These are phyloP conservation scores for Buathra laborator DNA, from an alignment of 2,888 invertebrate species.

Conservation along the genomic window DNA sequence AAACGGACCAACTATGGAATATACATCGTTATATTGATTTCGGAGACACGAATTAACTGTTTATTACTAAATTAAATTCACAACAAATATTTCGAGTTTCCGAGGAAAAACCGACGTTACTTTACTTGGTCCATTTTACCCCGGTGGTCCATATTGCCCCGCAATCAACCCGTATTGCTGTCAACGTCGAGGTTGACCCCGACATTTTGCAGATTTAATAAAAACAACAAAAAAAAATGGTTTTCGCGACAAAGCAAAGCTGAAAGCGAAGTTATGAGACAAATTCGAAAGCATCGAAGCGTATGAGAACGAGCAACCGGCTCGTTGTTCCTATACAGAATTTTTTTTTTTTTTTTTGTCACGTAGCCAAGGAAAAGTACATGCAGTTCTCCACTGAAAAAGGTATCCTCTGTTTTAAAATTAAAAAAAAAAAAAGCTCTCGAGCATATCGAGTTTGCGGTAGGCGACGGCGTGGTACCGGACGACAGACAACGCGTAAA, in stretches of 20 bases:
- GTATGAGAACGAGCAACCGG: not conserved
- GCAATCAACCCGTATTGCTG: no score
- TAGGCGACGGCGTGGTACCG: slow-evolving; percentile 39
- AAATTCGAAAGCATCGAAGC: not conserved
- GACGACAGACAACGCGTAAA: slow-evolving; percentile 59
- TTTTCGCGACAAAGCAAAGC: not conserved
- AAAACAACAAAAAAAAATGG: not conserved
- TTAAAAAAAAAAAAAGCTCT: slow-evolving; percentile 10
- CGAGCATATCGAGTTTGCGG: slow-evolving; percentile 40
- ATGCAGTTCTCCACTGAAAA: not conserved
- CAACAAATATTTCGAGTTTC: no score
- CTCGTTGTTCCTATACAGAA: not conserved
- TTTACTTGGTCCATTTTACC: no score
- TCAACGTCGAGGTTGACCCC: no score
- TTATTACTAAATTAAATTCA: no score
- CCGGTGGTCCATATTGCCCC: no score
- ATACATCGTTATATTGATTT: no score
- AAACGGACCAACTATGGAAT: no score
- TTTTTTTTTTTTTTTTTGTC: not conserved
- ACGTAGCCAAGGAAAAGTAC: not conserved
- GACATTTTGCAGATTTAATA: no score
- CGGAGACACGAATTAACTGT: no score
- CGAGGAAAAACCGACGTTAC: no score
- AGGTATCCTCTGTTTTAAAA: slow-evolving; percentile 12
- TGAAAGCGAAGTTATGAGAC: not conserved